Base-by-base conservation (phyloP, 2,113 vertebrate species). In the Ameiurus melas region DNA sequence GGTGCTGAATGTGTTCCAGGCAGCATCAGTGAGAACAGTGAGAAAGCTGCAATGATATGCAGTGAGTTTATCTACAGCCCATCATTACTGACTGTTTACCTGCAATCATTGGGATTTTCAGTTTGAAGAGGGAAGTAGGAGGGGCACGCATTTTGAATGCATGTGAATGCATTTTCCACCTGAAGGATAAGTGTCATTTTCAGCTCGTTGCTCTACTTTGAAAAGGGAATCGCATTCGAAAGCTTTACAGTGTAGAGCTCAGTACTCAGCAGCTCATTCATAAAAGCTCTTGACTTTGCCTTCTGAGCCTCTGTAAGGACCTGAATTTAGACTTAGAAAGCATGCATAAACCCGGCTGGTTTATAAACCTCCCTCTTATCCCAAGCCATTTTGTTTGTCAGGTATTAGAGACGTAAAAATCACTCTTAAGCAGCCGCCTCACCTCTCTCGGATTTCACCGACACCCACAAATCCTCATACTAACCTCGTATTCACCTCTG, bases 81-180 rank as follows among this genome's bases (percentile, higher is more conserved):
- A 30, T 87, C 78, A 89, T 83, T 85, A 86, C 84, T 36, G 71
- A 58, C 75, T 25, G 82, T 86, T 64, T 64, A 83, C 58, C 80
- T 79, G 66, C 68, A 39, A 85, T 77, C n/a, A 80, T 19, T 55
- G 73, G 27, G 9, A 22, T 85, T n/a, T 57, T 19, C 64, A 36
- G 47, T 36, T 33, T 75, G 58, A 64, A 87, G 84, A 73, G 53
- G 27, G 55, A 55, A 64, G 19, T 30, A 2, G 39, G 39, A 51
- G 47, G 39, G n/a, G 36, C 14, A 25, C n/a, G n/a, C n/a, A n/a
- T n/a, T n/a, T n/a, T n/a, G n/a, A n/a, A n/a, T n/a, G n/a, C 19
- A 68, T 66, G n/a, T 53, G 81, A 80, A 55, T 55, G 12, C 12
- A 58, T 53, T 53, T 66, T 81, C 20, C 62, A 70, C 47, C 60